Percentiles rank a stretch among this genome's conserved stretches.
Conservation (phyloP, 2,888 invertebrate genomes). For the Euplexia lucipara region DNA sequence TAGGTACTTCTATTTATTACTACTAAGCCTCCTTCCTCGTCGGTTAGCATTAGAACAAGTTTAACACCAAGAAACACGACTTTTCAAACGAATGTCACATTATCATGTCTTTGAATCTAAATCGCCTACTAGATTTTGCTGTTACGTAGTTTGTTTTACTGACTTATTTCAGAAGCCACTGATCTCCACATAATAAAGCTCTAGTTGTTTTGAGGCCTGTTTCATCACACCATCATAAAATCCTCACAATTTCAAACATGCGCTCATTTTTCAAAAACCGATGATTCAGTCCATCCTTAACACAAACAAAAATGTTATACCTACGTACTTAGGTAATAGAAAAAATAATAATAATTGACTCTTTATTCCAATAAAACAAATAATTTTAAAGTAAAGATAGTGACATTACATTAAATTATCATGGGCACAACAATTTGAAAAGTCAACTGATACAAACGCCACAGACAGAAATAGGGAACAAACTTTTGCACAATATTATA, state of each 20-base stretch:
- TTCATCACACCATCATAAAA: too few relatives aligned
- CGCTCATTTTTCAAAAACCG: too few relatives aligned
- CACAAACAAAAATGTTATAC: too few relatives aligned
- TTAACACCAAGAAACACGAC: constrained; percentile 41
- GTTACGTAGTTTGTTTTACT: not conserved
- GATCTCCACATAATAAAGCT: too few relatives aligned
- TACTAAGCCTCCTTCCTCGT: constrained; percentile 25
- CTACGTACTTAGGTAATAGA: too few relatives aligned
- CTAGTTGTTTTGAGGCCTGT: too few relatives aligned
- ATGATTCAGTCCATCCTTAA: too few relatives aligned
- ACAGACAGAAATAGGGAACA: not conserved
- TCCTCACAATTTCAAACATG: too few relatives aligned
- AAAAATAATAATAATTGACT: too few relatives aligned
- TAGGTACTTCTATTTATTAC: constrained; percentile 32
- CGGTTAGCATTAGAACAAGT: constrained; percentile 53
- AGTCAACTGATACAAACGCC: constrained; percentile 4
- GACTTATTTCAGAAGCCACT: constrained; percentile 2
- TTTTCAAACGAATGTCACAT: constrained; percentile 35
- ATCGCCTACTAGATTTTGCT: not conserved
- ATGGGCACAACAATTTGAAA: not conserved
- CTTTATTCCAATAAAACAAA: too few relatives aligned
- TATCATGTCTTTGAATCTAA: constrained; percentile 12
- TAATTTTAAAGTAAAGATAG: too few relatives aligned
- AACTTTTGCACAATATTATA: constrained; percentile 16
- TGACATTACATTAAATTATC: not conserved